A percentile compares a stretch with the other conserved stretches of the same genome.
phyloP scores from a whole-genome alignment of 1,140 invertebrate species.

The Delia radicum region DNA sequence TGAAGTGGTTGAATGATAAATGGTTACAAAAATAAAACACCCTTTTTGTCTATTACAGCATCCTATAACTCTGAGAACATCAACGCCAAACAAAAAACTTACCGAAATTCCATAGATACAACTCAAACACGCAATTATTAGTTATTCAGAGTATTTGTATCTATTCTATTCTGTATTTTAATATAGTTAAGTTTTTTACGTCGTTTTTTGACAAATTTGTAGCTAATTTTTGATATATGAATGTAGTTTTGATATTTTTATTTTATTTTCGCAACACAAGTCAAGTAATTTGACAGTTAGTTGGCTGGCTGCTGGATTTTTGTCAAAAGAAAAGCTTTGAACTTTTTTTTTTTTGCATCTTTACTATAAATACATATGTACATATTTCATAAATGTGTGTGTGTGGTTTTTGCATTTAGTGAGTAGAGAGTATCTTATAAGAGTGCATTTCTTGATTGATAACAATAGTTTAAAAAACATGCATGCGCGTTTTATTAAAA shows the following conservation, averaged over 20 bases:
- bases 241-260: no score
- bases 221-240: neutral
- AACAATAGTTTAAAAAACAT: no score
- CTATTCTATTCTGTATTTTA: neutral
- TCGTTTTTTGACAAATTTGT: no score
- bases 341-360: neutral
- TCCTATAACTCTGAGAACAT: neutral
- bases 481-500: no score
- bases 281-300: neutral
- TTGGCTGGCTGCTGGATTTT: neutral
- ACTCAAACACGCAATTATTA: neutral
- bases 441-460: no score
- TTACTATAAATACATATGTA: no score
- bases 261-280: neutral
- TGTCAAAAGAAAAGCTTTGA: constrained; percentile 11
- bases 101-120: neutral
- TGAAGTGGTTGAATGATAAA: neutral
- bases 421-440: no score
- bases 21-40: neutral
- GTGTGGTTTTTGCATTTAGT: no score
- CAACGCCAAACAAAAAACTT: neutral
- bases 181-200: neutral
- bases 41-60: neutral
- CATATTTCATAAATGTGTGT: no score
- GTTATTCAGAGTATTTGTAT: neutral